These are phyloP conservation scores for Nephrocerus scutellatus DNA, from an alignment of 2,888 invertebrate genomes.

Conservation along the genomic window DNA sequence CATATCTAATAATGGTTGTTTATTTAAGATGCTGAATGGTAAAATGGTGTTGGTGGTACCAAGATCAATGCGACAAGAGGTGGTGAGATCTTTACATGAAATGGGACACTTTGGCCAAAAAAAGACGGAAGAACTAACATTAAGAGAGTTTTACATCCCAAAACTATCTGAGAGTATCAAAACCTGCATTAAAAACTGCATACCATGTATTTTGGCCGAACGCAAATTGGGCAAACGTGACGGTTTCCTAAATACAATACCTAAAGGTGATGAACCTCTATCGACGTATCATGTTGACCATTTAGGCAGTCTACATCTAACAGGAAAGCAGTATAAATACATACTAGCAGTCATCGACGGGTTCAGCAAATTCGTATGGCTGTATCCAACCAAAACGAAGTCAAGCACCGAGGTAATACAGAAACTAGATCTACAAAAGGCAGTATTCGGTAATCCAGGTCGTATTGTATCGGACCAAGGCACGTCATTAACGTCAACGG, in stretches of 20 bases:
- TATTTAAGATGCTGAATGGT: constrained; percentile 20
- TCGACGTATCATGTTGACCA: constrained; percentile 33
- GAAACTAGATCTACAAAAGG: constrained; percentile 30
- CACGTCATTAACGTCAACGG: constrained; percentile 27
- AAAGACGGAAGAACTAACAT: constrained; percentile 1
- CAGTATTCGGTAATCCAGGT: constrained; percentile 37
- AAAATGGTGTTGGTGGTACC: constrained; percentile 19
- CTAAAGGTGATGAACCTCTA: constrained; percentile 20
- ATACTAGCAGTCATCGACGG: constrained; percentile 37
- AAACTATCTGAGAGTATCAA: not conserved
- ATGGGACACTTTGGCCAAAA: constrained; percentile 20
- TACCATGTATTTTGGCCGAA: constrained; percentile 7
- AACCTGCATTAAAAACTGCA: constrained; percentile 1
- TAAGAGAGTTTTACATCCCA: constrained; percentile 6
- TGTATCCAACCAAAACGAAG: constrained; percentile 34
- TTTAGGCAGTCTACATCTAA: constrained; percentile 34
- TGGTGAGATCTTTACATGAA: no score
- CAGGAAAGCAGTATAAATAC: constrained; percentile 24
- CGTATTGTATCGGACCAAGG: constrained; percentile 37
- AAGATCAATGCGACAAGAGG: constrained; percentile 10
- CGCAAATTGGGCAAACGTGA: constrained; percentile 20
- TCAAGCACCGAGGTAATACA: constrained; percentile 31
- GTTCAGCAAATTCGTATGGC: constrained; percentile 40
- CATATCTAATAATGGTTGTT: constrained; percentile 14
- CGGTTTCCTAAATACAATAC: constrained; percentile 19